These are phyloP conservation scores for Psilopogon haemacephalus DNA, from an alignment of 2,113 vertebrate genomes.

Conservation along the genomic window DNA sequence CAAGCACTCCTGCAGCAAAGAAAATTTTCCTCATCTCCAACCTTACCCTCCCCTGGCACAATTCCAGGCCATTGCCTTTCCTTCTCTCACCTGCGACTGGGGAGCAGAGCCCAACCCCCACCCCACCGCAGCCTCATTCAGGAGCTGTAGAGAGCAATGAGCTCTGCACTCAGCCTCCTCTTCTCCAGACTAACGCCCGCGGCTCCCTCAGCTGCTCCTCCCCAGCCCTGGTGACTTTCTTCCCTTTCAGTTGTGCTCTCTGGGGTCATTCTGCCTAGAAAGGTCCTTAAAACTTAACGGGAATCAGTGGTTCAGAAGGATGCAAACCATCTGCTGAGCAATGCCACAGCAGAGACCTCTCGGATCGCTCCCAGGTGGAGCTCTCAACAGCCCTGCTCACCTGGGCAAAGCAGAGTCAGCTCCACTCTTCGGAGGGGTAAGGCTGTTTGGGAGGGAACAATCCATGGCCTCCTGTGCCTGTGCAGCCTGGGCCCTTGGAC, in stretches of 20 bases:
- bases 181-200: too few species aligned
- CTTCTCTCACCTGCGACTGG: too few species aligned
- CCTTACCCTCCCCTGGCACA: too few species aligned
- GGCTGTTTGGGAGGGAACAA: not conserved
- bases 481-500: not conserved
- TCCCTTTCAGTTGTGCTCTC: not conserved
- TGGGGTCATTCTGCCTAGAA: not conserved
- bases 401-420: not conserved
- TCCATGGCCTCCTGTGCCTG: not conserved
- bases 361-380: not conserved
- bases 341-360: not conserved
- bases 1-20: too few species aligned
- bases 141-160: too few species aligned
- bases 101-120: too few species aligned
- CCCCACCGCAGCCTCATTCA: too few species aligned
- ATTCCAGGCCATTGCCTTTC: too few species aligned
- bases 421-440: not conserved
- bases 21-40: too few species aligned
- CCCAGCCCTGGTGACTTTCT: not conserved
- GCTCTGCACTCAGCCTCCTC: too few species aligned
- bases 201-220: too few species aligned
- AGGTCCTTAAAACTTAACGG: not conserved
- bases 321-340: not conserved
- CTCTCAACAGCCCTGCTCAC: not conserved
- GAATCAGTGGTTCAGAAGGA: not conserved